Evolutionary conservation across 1,140 invertebrate genomes (phyloP).

Genomic region (Branchinecta lynchi): DNA sequence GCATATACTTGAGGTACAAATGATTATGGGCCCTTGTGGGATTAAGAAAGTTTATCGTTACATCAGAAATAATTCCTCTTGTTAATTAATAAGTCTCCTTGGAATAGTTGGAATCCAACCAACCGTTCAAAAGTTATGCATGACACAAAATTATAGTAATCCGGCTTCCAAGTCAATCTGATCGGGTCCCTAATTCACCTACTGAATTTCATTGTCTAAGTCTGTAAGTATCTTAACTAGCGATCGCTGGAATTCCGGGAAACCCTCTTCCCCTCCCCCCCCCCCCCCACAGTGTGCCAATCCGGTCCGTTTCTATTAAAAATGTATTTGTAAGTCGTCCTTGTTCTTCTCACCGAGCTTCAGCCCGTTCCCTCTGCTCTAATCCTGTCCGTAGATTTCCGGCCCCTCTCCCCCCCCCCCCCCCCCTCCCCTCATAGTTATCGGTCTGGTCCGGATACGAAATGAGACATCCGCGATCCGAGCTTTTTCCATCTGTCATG

Average conservation of each 20-base stretch:
- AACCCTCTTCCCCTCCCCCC: neutral
- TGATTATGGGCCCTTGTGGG: too few relatives aligned
- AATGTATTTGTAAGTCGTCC: neutral
- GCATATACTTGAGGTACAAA: too few relatives aligned
- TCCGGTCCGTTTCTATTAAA: neutral
- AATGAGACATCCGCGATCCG: neutral
- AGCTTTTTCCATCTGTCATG: neutral
- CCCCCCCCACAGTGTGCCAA: neutral
- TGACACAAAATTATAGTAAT: too few relatives aligned
- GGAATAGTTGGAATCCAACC: too few relatives aligned
- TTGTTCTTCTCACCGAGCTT: slow-evolving; percentile 4
- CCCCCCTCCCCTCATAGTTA: neutral
- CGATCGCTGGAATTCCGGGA: too few relatives aligned
- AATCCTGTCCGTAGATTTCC: neutral
- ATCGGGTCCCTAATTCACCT: neutral
- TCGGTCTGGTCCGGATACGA: neutral
- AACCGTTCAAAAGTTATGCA: too few relatives aligned
- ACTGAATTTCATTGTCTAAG: neutral
- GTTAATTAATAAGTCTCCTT: too few relatives aligned
- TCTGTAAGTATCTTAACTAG: too few relatives aligned
- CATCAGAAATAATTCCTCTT: too few relatives aligned
- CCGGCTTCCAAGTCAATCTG: too few relatives aligned
- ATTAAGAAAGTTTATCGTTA: too few relatives aligned
- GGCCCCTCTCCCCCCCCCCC: neutral
- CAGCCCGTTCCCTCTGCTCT: neutral